Evolutionary conservation across 2,888 invertebrate species (phyloP), one percentile per base, ranked within the genome.

Genomic region (Lasius platythorax): DNA sequence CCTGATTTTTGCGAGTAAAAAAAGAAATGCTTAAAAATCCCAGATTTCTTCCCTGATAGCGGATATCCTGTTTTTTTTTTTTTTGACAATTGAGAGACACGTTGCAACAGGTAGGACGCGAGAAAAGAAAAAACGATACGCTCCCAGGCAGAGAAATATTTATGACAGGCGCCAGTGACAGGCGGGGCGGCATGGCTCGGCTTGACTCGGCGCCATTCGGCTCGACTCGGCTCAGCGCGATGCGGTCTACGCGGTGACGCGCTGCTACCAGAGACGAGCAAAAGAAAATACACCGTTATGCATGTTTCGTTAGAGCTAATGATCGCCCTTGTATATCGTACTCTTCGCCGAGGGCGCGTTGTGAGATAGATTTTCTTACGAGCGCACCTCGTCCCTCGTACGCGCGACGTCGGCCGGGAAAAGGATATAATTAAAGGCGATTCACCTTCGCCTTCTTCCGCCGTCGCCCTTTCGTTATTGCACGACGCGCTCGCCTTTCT

Each of bases 251-350:
- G n/a, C 23, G 67, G 18, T 68, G 58, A 70, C 70, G 70, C 78
- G 56, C 33, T 43, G 56, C n/a, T 4, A 30, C 18, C n/a, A 43
- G 56, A 67, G 37, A 37, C 2, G 63, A 61, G 46, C 46, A 18
- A 72, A 72, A 61, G 33, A 81, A 81, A 18, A 81, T 72, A 12
- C 72, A 81, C 79, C 79, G 79, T 81, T 81, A 81, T 28, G n/a
- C 37, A 18, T 6, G 28, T 72, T 43, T 81, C 79, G 23, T 81
- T 33, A 67, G n/a, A 8, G 4, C 46, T 40, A 28, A 23, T 43
- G 40, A 30, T 56, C 28, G 63, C 75, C 43, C n/a, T 37, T 37
- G 23, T 23, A 23, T 58, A 23, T 58, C 53, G 53, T n/a, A 8
- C 53, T 23, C 23, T n/a, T 53, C 2, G 50, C 18, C 50, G 50